Evolutionary conservation across 2,888 invertebrate species (phyloP), one percentile per base, ranked within the genome.

Genomic region (Chrysopilus asiliformis): DNA sequence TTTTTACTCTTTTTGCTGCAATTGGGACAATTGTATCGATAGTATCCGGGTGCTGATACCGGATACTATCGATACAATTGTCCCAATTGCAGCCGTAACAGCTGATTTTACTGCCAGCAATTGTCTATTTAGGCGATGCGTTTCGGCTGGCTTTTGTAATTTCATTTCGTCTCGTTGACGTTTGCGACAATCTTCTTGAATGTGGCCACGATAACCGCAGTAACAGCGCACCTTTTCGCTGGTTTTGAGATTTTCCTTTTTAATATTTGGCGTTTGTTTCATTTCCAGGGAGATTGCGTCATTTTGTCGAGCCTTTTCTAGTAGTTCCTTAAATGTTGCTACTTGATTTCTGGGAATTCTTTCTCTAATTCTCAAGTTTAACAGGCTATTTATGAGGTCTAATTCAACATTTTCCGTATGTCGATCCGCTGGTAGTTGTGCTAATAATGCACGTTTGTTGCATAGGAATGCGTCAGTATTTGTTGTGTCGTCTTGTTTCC

Each of bases 181-280:
- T 40, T 56, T 58, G 36, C 59, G 57, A 32, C 58, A 59, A 32
- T 47, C 39, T 12, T 52, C 52, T 34, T 34, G 39, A 4, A 51
- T 56, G 38, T 58, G 58, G 4, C 58, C 58, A 4, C 56, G 50
- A 49, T 47, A 57, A 40, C 53, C 55, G 47, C 58, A 58, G 38
- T 49, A 47, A n/a, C 53, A 53, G 41, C 58, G 56, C 29, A 57
- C 52, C 13, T 51, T 53, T 13, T 27, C 46, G 10, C 47, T 45
- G 2, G 45, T 46, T 22, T 22, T n/a, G n/a, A n/a, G 22, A 22
- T 22, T 22, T 22, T 22, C 22, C 22, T 9, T 22, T 22, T 22
- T 22, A 7, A 22, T n/a, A n/a, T n/a, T n/a, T 9, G 7, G 22
- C 22, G 9, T 29, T 29, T 9, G 4, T 4, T 13, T 29, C 15